Evolutionary conservation across 2,797 vertebrate species (phyloP), one percentile per base, ranked within the genome.

Genomic region (Okamejei kenojei): DNA sequence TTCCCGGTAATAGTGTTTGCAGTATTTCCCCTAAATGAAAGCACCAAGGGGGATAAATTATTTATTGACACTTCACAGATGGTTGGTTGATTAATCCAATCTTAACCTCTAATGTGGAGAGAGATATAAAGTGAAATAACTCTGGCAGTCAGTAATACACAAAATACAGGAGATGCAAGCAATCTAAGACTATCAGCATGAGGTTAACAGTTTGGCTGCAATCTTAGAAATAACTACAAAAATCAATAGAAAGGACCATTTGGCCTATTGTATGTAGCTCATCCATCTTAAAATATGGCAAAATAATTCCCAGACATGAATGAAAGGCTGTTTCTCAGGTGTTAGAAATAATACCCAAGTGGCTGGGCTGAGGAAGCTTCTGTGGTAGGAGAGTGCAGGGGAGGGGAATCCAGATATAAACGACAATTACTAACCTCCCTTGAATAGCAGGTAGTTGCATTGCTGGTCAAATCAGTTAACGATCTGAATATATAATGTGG

Each of bases 1-100:
- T 99, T 99, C 79, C 98, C 98, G 2, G 98, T 99, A 90, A 99
- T 96, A 0, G 98, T 97, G 80, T 98, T 97, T 0, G 98, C 97
- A 79, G 97, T 95, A 54, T 96, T 95, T 92, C 96, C 97, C 93
- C 95, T 96, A 94, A 63, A 93, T 94, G 94, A 93, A 32, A 1
- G 35, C 65, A 93, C 94, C 93, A 93, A 94, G 45, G 93, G 94
- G 95, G 93, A n/a, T 0, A 32, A 74, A 93, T 95, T 93, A 93
- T 5, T 93, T 77, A 74, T 21, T 19, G 58, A 32, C 38, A 45
- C 26, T 92, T 92, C 71, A 92, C 71, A 92, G 76, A 92, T 32
- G 6, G 29, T 73, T 23, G 54, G 21, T 26, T 76, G 23, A 54
- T 92, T 38, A 92, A 74, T 17, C 65, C 35, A 15, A 54, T 6